Evolutionary conservation across 2,888 invertebrate genomes (phyloP).

Genomic region (Oscheius myriophilus): DNA sequence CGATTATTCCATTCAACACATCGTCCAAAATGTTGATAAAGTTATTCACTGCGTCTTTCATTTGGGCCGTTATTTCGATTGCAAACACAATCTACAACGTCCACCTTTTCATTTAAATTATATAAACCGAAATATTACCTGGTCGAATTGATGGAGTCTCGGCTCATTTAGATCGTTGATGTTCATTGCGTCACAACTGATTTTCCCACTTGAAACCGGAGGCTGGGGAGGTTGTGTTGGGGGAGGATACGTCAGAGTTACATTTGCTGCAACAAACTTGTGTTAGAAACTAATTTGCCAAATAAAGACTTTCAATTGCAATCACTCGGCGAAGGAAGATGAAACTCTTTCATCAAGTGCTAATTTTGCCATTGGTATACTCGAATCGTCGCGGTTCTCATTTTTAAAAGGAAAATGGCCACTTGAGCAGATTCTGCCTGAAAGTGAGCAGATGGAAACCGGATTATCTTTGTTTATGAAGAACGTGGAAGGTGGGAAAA

Average conservation of each 20-base stretch:
- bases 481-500: too few relatives aligned
- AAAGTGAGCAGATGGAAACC: too few relatives aligned
- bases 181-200: slow-evolving; percentile 3
- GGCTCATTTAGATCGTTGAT: not conserved
- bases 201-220: not conserved
- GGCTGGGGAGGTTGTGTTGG: not conserved
- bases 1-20: not conserved
- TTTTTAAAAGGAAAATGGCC: too few relatives aligned
- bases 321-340: too few relatives aligned
- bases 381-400: too few relatives aligned
- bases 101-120: too few relatives aligned
- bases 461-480: too few relatives aligned
- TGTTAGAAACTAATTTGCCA: too few relatives aligned
- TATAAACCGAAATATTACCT: not conserved
- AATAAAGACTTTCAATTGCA: too few relatives aligned
- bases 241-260: not conserved
- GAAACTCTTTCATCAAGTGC: too few relatives aligned
- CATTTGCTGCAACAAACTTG: not conserved
- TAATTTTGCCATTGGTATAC: too few relatives aligned
- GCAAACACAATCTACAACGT: not conserved
- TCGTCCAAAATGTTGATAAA: not conserved
- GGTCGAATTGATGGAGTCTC: not conserved
- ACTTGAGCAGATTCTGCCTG: too few relatives aligned
- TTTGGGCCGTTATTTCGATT: not conserved
- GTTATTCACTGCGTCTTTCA: not conserved